phyloP scores from a whole-genome alignment of 2,888 invertebrate species.

The Zeuzera pyrina region DNA sequence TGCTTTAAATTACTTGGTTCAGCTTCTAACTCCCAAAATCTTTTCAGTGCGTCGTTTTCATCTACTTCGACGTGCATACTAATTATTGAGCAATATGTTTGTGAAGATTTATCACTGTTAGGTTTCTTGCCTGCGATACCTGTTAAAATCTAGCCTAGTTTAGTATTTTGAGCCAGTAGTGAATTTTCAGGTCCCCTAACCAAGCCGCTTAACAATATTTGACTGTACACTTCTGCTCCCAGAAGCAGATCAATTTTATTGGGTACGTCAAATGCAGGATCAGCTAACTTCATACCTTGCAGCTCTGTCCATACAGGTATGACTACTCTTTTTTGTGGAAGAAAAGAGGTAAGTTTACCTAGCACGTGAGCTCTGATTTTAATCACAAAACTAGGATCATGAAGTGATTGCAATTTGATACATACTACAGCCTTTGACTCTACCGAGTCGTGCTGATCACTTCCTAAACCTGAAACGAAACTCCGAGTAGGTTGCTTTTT shows the following conservation, averaged over 20 bases:
- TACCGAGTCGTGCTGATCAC: no score
- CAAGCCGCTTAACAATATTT: slow-evolving; percentile 12
- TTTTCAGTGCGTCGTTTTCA: no score
- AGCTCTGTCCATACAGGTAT: slow-evolving; percentile 4
- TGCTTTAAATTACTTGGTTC: no score
- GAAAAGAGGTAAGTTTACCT: slow-evolving; percentile 8
- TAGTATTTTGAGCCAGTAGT: slow-evolving; percentile 13
- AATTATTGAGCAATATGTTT: no score
- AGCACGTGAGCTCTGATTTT: slow-evolving; percentile 15
- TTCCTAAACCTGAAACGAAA: slow-evolving; percentile 13
- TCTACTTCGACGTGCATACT: no score
- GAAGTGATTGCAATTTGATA: slow-evolving; percentile 12
- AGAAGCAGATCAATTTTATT: slow-evolving; percentile 12
- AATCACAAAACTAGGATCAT: slow-evolving; percentile 7
- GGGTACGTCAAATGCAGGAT: slow-evolving; percentile 6
- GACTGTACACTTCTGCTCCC: slow-evolving; percentile 8
- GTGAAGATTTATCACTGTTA: no score
- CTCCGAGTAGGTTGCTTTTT: no score
- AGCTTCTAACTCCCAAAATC: no score
- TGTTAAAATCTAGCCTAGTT: slow-evolving; percentile 17
- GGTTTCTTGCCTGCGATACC: no score
- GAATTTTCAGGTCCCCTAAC: slow-evolving; percentile 7
- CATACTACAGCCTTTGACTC: slow-evolving; percentile 10
- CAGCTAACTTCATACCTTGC: slow-evolving; percentile 5
- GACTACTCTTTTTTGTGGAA: slow-evolving; percentile 8